Conservation (phyloP, 2,113 vertebrate species). For the Echinops telfairi region DNA sequence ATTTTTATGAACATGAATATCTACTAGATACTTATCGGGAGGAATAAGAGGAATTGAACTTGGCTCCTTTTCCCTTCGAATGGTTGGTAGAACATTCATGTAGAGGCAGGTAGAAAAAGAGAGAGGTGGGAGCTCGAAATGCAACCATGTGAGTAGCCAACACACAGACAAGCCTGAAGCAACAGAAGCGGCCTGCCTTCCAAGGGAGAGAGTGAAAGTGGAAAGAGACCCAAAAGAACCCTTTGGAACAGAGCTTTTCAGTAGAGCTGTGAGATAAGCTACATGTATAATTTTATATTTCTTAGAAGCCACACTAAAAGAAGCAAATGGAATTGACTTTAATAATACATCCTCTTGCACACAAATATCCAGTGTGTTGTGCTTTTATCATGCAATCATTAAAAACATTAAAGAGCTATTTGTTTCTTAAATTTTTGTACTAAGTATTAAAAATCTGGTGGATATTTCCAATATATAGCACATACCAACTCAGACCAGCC, state of each 20-base stretch:
- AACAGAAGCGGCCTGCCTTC: fast-evolving
- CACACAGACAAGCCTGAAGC: not conserved
- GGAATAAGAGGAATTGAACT: too few species aligned
- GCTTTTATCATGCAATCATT: not conserved
- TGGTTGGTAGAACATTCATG: not conserved
- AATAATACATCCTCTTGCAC: not conserved
- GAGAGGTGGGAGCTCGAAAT: not conserved
- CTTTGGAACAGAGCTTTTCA: not conserved
- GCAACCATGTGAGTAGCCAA: not conserved
- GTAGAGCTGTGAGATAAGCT: not conserved
- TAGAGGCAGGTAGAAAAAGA: not conserved
- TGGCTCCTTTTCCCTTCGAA: too few species aligned
- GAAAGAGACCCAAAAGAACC: not conserved
- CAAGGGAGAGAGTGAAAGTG: too few species aligned
- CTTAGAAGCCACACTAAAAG: not conserved
- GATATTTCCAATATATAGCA: not conserved
- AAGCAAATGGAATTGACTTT: not conserved
- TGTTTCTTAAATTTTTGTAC: not conserved
- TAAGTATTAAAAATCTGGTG: not conserved
- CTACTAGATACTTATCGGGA: too few species aligned
- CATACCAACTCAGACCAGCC: not conserved
- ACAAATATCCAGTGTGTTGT: not conserved
- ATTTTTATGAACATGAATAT: too few species aligned
- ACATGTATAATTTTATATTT: not conserved
- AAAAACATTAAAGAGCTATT: not conserved